Evolutionary conservation across 2,888 invertebrate species (phyloP).

Genomic region (Ctena decussata): DNA sequence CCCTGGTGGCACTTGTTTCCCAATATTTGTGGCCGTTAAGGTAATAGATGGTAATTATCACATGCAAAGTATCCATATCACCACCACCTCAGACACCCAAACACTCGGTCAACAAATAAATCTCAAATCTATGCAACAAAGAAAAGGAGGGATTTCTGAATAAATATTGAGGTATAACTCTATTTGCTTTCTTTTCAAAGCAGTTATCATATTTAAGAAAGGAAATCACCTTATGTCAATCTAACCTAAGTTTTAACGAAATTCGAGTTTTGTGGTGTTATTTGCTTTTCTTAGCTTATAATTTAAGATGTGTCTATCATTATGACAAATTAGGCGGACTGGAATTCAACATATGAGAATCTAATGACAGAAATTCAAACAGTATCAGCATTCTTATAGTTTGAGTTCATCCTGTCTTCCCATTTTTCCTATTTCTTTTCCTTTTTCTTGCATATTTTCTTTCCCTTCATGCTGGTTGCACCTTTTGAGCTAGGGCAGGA

Average conservation of each 20-base stretch:
- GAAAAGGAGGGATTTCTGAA: not conserved
- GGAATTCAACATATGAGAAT: too few relatives aligned
- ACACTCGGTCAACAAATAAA: not conserved
- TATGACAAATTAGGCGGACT: too few relatives aligned
- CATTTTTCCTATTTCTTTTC: too few relatives aligned
- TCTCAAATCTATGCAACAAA: not conserved
- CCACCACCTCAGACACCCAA: not conserved
- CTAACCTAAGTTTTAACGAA: not conserved
- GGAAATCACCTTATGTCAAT: not conserved
- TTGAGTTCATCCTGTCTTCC: too few relatives aligned
- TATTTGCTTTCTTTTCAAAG: constrained; percentile 4
- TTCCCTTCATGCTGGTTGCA: too few relatives aligned
- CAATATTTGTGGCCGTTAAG: too few relatives aligned
- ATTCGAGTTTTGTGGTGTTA: not conserved
- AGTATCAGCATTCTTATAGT: too few relatives aligned
- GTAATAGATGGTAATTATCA: not conserved
- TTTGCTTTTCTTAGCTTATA: not conserved
- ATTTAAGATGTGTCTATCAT: too few relatives aligned
- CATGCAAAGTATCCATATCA: not conserved
- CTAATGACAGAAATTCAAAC: too few relatives aligned
- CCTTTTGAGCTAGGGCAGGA: too few relatives aligned
- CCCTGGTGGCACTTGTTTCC: too few relatives aligned
- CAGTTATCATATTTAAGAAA: not conserved
- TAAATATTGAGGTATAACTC: not conserved
- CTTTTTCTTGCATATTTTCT: too few relatives aligned